Evolutionary conservation across 2,888 invertebrate species (phyloP).

Genomic region (Empis stercorea): DNA sequence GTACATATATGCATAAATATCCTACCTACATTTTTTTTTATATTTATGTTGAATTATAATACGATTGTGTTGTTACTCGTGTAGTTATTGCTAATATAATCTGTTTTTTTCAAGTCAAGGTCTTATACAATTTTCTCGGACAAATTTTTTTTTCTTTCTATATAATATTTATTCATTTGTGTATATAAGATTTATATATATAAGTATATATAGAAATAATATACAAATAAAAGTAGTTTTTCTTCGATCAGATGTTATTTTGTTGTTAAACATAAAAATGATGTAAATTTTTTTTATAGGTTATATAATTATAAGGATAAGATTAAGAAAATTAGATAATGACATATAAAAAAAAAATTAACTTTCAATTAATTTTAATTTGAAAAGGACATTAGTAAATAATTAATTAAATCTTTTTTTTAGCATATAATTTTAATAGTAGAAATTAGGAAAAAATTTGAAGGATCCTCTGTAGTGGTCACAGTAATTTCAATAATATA

Average conservation of each 20-base stretch:
- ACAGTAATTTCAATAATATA: too few relatives aligned
- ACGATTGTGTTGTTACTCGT: not conserved
- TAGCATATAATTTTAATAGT: too few relatives aligned
- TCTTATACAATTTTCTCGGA: not conserved
- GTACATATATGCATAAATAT: not conserved
- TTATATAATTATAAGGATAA: too few relatives aligned
- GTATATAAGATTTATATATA: not conserved
- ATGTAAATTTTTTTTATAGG: too few relatives aligned
- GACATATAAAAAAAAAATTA: too few relatives aligned
- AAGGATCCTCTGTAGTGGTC: too few relatives aligned
- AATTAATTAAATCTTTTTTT: too few relatives aligned
- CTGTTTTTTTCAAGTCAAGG: not conserved
- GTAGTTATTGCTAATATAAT: not conserved
- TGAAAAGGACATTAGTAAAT: too few relatives aligned
- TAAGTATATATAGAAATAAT: not conserved
- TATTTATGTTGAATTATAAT: not conserved
- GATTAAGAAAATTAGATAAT: too few relatives aligned
- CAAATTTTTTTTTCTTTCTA: too few relatives aligned
- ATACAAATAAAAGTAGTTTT: not conserved
- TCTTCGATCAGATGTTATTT: not conserved
- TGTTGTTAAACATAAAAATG: not conserved
- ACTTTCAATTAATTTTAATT: too few relatives aligned
- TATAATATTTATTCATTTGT: not conserved
- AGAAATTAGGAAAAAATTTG: too few relatives aligned
- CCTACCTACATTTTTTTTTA: not conserved